A percentile compares a stretch with the other conserved stretches of the same genome.
Conservation (phyloP, 2,113 vertebrate genomes). For the Platycercus adscitus region DNA sequence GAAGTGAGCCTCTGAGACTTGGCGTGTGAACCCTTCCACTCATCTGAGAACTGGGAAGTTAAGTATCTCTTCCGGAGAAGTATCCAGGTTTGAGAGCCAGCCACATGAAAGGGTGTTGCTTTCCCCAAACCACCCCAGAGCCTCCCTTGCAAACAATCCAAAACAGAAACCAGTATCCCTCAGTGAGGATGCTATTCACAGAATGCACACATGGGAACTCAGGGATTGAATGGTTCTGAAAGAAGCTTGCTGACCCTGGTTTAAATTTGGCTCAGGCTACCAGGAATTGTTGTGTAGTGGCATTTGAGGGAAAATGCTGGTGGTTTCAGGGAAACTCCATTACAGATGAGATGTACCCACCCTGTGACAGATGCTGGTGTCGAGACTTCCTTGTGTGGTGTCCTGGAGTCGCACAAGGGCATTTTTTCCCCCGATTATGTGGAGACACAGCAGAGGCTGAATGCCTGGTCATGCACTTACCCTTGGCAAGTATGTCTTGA, state of each 20-base stretch:
- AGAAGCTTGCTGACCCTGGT: not conserved
- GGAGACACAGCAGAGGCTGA: not conserved
- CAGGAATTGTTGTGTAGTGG: not conserved
- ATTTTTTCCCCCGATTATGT: not conserved
- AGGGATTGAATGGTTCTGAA: not conserved
- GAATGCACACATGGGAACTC: not conserved
- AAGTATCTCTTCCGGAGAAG: not conserved
- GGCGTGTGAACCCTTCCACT: not conserved
- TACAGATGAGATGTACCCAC: not conserved
- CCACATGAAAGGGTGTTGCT: not conserved
- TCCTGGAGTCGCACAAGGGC: not conserved
- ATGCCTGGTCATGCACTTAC: not conserved
- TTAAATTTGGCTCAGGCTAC: not conserved
- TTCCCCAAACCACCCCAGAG: not conserved
- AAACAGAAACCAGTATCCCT: not conserved
- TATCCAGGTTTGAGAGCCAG: not conserved
- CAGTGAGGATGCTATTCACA: not conserved
- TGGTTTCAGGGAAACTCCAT: not conserved
- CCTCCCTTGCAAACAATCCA: not conserved
- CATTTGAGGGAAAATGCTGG: not conserved
- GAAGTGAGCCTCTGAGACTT: not conserved
- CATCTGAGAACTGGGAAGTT: not conserved
- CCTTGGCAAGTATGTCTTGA: not conserved
- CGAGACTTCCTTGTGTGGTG: not conserved
- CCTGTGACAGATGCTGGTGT: not conserved